Conservation (phyloP, 2,888 invertebrate genomes). For the Ornithoptera alexandrae region DNA sequence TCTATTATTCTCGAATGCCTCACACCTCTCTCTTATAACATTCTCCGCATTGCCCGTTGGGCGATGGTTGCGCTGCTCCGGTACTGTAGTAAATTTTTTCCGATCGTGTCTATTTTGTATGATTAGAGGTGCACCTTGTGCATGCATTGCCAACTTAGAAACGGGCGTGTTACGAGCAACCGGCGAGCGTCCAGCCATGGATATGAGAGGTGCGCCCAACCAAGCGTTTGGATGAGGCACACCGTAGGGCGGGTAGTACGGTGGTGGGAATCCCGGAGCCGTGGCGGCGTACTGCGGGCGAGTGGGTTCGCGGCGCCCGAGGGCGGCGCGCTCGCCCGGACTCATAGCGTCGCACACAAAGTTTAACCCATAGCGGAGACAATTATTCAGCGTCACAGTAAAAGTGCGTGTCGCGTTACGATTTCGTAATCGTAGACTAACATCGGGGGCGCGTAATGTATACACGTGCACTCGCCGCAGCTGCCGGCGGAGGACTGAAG, state of each 20-base stretch:
- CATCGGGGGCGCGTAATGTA: conserved; percentile 65
- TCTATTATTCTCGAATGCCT: conserved; percentile 63
- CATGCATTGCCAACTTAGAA: conserved; percentile 88
- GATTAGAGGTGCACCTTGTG: conserved; percentile 91
- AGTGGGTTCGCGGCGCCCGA: conserved; percentile 77
- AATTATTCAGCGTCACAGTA: conserved; percentile 75
- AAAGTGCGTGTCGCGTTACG: conserved; percentile 65
- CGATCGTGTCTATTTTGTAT: conserved; percentile 83
- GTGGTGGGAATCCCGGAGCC: conserved; percentile 76
- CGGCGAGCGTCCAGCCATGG: conserved; percentile 84
- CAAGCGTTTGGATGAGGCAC: conserved; percentile 83
- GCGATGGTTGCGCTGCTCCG: conserved; percentile 69
- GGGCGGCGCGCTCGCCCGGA: conserved; percentile 79
- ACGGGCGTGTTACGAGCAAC: conserved; percentile 78
- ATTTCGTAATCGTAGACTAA: conserved; percentile 78
- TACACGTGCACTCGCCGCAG: conserved; percentile 70
- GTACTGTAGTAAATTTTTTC: conserved; percentile 65
- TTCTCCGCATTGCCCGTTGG: conserved; percentile 57
- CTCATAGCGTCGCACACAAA: conserved; percentile 71
- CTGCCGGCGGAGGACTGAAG: conserved; percentile 73
- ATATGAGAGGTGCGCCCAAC: conserved; percentile 90
- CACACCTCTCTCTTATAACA: conserved; percentile 60
- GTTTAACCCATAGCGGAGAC: conserved; percentile 87
- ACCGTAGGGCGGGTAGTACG: conserved; percentile 75
- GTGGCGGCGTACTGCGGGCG: conserved; percentile 75